Conservation (phyloP, 2,113 vertebrate genomes). For the Gavialis gangeticus region DNA sequence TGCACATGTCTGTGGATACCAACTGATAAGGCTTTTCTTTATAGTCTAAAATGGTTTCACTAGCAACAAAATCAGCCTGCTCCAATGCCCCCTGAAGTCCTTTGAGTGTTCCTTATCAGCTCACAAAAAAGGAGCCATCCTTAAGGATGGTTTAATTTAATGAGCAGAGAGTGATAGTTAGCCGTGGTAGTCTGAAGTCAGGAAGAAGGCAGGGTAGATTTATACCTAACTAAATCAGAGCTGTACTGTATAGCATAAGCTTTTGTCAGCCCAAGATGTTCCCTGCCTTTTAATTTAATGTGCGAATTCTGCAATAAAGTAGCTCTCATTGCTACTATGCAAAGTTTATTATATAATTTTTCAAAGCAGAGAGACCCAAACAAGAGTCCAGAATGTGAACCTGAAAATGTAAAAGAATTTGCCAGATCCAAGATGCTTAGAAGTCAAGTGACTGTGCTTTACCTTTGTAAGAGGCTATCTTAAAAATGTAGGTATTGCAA, state of each 20-base stretch:
- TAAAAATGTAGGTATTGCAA: neutral
- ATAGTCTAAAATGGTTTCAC: neutral
- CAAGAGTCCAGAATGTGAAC: neutral
- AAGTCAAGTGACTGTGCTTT: neutral
- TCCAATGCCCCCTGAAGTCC: neutral
- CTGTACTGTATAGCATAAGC: too few relatives aligned
- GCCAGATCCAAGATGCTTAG: neutral
- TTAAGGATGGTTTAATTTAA: neutral
- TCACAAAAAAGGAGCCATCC: neutral
- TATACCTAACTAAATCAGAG: neutral
- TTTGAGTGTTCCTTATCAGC: fast-evolving
- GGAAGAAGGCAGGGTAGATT: too few relatives aligned
- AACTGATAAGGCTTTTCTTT: neutral
- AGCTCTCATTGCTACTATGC: neutral
- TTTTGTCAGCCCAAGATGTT: too few relatives aligned
- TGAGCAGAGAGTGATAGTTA: too few relatives aligned
- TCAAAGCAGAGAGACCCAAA: neutral
- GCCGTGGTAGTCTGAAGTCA: too few relatives aligned
- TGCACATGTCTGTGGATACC: neutral
- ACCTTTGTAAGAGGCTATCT: neutral
- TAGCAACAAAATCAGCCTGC: neutral
- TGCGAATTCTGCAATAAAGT: neutral
- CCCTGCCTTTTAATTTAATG: neutral
- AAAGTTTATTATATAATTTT: neutral
- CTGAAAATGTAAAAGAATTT: neutral